A percentile compares a stretch with the other conserved stretches of the same genome.
phyloP scores from a whole-genome alignment of 1,140 invertebrate genomes.

The Trichomalopsis sarcophagae region DNA sequence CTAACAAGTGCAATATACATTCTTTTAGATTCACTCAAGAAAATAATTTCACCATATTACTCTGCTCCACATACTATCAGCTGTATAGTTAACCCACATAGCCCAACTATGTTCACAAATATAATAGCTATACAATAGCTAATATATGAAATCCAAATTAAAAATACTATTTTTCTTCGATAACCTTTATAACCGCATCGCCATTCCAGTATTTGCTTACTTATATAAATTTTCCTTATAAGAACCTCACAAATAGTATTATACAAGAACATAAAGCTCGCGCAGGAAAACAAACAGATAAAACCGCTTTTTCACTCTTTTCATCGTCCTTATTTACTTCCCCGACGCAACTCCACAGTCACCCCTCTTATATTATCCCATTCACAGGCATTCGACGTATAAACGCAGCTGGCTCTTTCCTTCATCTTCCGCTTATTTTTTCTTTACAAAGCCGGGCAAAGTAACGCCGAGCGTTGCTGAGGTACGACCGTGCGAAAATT shows the following conservation, averaged over 20 bases:
- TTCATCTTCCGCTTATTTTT: not conserved
- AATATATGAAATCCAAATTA: no score
- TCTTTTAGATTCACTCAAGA: no score
- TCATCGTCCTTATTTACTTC: conserved; percentile 18
- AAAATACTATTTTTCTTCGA: no score
- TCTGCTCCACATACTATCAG: no score
- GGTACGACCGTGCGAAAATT: not conserved
- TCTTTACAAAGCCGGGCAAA: not conserved
- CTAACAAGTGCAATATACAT: no score
- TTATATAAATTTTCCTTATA: not conserved
- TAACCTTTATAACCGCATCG: not conserved
- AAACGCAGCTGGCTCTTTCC: not conserved
- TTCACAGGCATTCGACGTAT: not conserved
- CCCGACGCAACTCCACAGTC: not conserved
- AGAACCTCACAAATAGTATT: not conserved
- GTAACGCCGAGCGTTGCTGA: not conserved
- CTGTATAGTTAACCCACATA: no score
- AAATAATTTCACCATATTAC: no score
- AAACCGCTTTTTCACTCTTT: conserved; percentile 19
- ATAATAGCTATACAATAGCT: no score
- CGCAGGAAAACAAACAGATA: conserved; percentile 20
- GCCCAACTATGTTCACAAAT: no score
- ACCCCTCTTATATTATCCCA: not conserved
- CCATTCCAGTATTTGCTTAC: not conserved
- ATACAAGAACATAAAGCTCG: not conserved